Evolutionary conservation across 1,140 invertebrate species (phyloP).

Genomic region (Cyclargus thomasi): DNA sequence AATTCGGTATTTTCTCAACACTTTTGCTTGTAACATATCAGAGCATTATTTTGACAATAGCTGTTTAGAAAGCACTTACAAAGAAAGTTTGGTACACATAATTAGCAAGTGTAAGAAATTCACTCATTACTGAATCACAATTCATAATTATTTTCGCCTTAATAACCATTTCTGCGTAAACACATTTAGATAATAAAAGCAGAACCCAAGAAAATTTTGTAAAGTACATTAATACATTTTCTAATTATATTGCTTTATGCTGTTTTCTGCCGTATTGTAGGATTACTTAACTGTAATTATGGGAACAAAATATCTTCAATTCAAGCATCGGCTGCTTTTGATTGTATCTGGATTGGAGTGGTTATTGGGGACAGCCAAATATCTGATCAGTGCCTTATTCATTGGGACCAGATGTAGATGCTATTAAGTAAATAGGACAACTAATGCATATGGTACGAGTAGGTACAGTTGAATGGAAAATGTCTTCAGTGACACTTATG

Average conservation of each 20-base stretch:
- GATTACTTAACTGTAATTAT: too few relatives aligned
- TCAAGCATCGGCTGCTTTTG: not conserved
- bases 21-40: not conserved
- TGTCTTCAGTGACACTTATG: not conserved
- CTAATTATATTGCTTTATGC: too few relatives aligned
- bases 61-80: constrained; percentile 11
- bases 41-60: constrained; percentile 10
- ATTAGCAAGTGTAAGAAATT: constrained; percentile 14
- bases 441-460: constrained; percentile 3
- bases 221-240: not conserved
- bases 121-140: constrained; percentile 13
- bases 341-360: constrained; percentile 6
- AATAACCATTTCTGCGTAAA: not conserved
- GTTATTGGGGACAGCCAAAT: constrained; percentile 14
- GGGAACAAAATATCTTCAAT: not conserved
- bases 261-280: too few relatives aligned
- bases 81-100: constrained; percentile 11
- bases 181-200: not conserved
- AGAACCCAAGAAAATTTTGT: constrained; percentile 7
- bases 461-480: not conserved
- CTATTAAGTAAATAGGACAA: constrained; percentile 37
- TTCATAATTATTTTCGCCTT: constrained; percentile 13
- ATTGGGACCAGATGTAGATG: constrained; percentile 59
- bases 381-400: constrained; percentile 46
- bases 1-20: constrained; percentile 12